Conservation (phyloP, 2,113 vertebrate species). For the Chinchilla lanigera region DNA sequence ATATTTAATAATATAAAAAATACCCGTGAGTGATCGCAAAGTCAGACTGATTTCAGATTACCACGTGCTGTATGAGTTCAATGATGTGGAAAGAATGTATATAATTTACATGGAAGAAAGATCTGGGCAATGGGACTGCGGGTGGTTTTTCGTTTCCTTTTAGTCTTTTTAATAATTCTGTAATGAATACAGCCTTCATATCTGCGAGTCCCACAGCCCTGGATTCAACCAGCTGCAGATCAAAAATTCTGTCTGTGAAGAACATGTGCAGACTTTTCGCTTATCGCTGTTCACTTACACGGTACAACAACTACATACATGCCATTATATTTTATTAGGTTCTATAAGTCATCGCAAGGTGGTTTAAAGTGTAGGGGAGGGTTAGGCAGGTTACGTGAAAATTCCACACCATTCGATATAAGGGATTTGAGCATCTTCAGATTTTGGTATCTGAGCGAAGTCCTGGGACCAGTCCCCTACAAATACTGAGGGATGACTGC, state of each 20-base stretch:
- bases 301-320: background rate
- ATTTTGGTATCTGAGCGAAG: background rate
- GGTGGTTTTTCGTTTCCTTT: background rate
- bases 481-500: background rate
- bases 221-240: background rate
- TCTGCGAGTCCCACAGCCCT: background rate
- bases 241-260: background rate
- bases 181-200: background rate
- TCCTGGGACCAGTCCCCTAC: background rate
- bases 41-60: background rate
- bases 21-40: background rate
- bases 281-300: background rate
- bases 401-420: background rate
- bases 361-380: background rate
- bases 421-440: background rate
- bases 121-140: background rate
- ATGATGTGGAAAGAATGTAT: background rate
- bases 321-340: background rate
- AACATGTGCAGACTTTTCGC: background rate
- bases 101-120: background rate
- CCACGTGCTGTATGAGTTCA: background rate
- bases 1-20: slow-evolving; percentile 44
- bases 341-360: background rate
- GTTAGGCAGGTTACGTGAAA: background rate
- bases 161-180: slow-evolving; percentile 29